These are phyloP conservation scores for Mesorhabditis belari DNA, from an alignment of 2,888 invertebrate genomes.

Conservation along the genomic window DNA sequence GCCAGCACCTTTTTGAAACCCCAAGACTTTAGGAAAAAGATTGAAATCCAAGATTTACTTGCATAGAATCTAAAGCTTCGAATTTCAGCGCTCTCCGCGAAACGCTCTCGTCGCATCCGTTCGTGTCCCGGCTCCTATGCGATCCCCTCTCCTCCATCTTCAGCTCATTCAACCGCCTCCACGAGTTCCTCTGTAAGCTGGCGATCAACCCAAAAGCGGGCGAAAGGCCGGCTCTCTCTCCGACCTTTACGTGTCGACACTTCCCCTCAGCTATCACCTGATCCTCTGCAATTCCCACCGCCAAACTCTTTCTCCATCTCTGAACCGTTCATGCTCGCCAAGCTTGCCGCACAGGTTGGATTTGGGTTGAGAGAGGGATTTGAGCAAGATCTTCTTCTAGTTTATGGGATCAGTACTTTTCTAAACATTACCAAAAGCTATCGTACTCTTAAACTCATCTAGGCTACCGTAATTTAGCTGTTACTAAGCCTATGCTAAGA, in stretches of 20 bases:
- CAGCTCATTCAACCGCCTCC: neutral
- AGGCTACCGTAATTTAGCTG: too few relatives aligned
- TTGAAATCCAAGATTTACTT: too few relatives aligned
- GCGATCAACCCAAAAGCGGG: constrained; percentile 4
- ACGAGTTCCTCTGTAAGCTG: constrained; percentile 12
- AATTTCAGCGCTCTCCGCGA: constrained; percentile 28
- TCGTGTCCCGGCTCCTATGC: constrained; percentile 27
- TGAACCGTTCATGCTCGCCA: constrained; percentile 45
- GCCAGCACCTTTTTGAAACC: too few relatives aligned
- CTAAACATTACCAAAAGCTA: constrained; percentile 4
- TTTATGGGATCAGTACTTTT: neutral
- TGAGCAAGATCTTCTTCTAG: neutral
- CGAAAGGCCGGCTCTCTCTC: constrained; percentile 8
- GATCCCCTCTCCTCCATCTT: constrained; percentile 8
- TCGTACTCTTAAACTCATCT: too few relatives aligned
- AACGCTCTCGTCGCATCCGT: constrained; percentile 22
- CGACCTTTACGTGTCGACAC: neutral
- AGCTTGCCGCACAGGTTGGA: constrained; percentile 35
- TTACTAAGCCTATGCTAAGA: too few relatives aligned
- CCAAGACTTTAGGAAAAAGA: too few relatives aligned
- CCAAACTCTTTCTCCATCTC: constrained; percentile 32
- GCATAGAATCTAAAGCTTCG: constrained; percentile 3
- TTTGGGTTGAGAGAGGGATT: too few relatives aligned
- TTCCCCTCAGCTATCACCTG: constrained; percentile 5
- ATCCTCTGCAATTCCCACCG: constrained; percentile 19